Conservation (phyloP, 1,140 invertebrate genomes). For the Glossosoma conforme region DNA sequence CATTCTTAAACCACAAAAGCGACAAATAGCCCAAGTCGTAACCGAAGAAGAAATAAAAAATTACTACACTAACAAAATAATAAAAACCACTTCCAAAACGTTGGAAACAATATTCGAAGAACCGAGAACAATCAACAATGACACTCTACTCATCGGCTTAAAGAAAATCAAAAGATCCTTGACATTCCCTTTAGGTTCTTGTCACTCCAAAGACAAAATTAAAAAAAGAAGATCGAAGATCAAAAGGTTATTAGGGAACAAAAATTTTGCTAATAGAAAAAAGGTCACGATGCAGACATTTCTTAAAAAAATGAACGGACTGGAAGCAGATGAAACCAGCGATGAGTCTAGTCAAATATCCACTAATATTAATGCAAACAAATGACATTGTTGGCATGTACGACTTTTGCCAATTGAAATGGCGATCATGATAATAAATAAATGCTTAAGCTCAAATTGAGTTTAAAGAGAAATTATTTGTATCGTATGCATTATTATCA, state of each 20-base stretch:
- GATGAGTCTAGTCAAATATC: too few relatives aligned
- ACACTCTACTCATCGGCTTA: slow-evolving; percentile 19
- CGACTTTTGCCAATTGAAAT: too few relatives aligned
- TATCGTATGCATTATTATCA: too few relatives aligned
- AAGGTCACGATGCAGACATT: slow-evolving; percentile 28
- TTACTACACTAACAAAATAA: slow-evolving; percentile 22
- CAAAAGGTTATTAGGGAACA: slow-evolving; percentile 28
- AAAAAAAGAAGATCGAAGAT: slow-evolving; percentile 30
- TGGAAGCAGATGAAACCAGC: slow-evolving; percentile 23
- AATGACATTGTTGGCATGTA: too few relatives aligned
- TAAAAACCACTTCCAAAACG: slow-evolving; percentile 21
- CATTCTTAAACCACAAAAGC: slow-evolving; percentile 26
- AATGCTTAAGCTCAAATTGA: too few relatives aligned
- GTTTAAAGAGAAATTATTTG: too few relatives aligned
- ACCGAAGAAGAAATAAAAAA: slow-evolving; percentile 25
- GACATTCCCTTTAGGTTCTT: slow-evolving; percentile 17
- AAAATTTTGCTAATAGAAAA: slow-evolving; percentile 28
- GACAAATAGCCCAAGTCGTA: slow-evolving; percentile 4
- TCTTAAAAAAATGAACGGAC: slow-evolving; percentile 21
- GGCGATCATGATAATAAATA: too few relatives aligned
- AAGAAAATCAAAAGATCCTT: slow-evolving; percentile 28
- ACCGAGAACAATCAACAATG: slow-evolving; percentile 20
- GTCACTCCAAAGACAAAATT: slow-evolving; percentile 27
- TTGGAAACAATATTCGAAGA: slow-evolving; percentile 31
- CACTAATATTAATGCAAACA: too few relatives aligned